Base-by-base conservation (phyloP, 2,113 vertebrate genomes). In the Gymnorhina tibicen region DNA sequence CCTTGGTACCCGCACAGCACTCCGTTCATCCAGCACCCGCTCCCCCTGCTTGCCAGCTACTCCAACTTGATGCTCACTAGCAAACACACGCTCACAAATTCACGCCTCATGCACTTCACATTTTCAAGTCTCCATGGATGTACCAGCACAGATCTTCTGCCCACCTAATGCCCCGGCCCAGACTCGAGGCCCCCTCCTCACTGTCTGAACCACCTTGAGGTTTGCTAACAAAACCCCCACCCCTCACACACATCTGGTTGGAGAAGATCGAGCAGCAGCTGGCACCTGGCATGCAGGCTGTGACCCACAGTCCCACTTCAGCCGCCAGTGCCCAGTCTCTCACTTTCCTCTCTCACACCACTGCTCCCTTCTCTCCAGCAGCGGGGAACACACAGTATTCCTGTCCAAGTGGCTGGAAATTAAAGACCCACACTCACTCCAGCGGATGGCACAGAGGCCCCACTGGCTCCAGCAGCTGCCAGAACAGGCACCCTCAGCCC, bases 261-360 rank as follows among this genome's bases (percentile, higher is more conserved):
- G 12, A 28, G 42, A 55, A 42, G 44, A 26, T 9, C 0, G 1
- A 68, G 49, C 22, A 50, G 63, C 19, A 90, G 41, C 35, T 41
- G 55, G 23, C 26, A 46, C 11, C 6, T 56, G 30, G 28, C 26
- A n/a, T 16, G 6, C 0, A 5, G 39, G 11, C 44, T 73, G 49
- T 26, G 60, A 69, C 39, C 22, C 49, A 24, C 11, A 6, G 35
- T 22, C 23, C 37, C 12, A 3, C n/a, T 70, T 32, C 66, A 74
- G n/a, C 23, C 0, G 0, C 50, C 46, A n/a, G 9, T 9, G n/a
- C 46, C 12, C 13, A 66, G 47, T 22, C 23, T 3, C 23, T 58
- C 42, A 33, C 9, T 53, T 28, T 18, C 42, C 24, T 79, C 42
- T 37, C 28, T 89, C 67, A 39, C 6, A 16, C 7, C 24, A 16